These are phyloP conservation scores for Lasioglossum figueresi DNA, from an alignment of 2,888 invertebrate species.

Conservation along the genomic window DNA sequence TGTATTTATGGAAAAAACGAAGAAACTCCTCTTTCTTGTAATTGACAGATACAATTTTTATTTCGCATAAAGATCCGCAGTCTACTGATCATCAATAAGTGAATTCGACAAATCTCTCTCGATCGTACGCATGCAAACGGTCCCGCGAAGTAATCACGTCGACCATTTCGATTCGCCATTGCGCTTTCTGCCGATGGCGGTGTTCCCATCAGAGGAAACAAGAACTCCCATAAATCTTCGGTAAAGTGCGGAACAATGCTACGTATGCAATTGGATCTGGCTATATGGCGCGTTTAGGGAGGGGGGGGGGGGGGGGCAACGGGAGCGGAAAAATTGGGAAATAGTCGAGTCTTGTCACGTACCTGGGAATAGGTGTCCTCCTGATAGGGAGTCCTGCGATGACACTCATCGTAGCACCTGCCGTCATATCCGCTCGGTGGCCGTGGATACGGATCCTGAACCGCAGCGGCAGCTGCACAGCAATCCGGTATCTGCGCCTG, in stretches of 20 bases:
- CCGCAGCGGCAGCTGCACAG: slow-evolving; percentile 83
- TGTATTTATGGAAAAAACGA: not conserved
- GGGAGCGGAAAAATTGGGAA: not conserved
- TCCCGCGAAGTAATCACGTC: not conserved
- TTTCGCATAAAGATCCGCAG: not conserved
- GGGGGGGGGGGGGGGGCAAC: too few relatives aligned
- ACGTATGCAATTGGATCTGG: not conserved
- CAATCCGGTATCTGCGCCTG: slow-evolving; percentile 83
- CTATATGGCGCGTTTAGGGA: not conserved
- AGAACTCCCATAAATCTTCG: slow-evolving; percentile 5
- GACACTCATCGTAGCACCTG: slow-evolving; percentile 81
- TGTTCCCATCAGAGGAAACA: not conserved
- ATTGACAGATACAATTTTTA: not conserved
- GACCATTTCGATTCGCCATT: not conserved
- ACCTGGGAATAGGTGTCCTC: slow-evolving; percentile 82
- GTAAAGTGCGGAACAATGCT: not conserved
- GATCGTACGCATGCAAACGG: not conserved
- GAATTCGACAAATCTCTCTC: not conserved
- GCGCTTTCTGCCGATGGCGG: not conserved
- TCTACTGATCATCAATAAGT: not conserved
- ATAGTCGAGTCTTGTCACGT: slow-evolving; percentile 38
- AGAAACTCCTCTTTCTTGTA: not conserved
- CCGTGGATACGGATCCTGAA: slow-evolving; percentile 82
- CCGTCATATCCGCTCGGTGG: slow-evolving; percentile 83
- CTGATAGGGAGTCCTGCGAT: slow-evolving; percentile 80